These are phyloP conservation scores for Calameuta pallipes DNA, from an alignment of 2,888 invertebrate species.

Conservation along the genomic window DNA sequence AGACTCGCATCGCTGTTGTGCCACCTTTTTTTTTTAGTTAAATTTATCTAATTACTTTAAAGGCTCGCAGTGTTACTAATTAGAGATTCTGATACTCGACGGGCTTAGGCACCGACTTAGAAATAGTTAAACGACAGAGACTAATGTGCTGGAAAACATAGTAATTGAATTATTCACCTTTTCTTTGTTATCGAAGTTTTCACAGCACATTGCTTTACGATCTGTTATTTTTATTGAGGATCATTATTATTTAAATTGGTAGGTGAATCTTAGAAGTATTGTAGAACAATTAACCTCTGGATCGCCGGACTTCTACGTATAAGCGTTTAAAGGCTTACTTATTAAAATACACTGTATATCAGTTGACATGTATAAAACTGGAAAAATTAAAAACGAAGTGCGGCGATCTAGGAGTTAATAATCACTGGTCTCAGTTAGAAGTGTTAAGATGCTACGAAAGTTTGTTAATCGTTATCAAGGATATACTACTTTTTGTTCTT, in stretches of 20 bases:
- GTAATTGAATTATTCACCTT: background rate
- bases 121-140: background rate
- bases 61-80: background rate
- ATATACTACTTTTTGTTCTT: background rate
- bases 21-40: conserved; percentile 51
- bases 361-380: too few relatives aligned
- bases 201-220: background rate
- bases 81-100: background rate
- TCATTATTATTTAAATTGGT: background rate
- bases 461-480: background rate
- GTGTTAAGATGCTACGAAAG: background rate
- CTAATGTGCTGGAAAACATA: background rate
- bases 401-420: background rate
- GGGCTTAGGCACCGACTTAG: background rate
- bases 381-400: too few relatives aligned
- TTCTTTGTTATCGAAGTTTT: background rate
- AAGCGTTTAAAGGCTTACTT: too few relatives aligned
- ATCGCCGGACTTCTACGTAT: too few relatives aligned
- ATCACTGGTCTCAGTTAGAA: background rate
- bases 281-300: background rate
- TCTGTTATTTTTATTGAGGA: background rate
- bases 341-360: too few relatives aligned
- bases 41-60: conserved; percentile 27
- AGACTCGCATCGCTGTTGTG: conserved; percentile 60
- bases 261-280: background rate